Conservation (phyloP, 2,888 invertebrate species). For the Exephanes ischioxanthus region DNA sequence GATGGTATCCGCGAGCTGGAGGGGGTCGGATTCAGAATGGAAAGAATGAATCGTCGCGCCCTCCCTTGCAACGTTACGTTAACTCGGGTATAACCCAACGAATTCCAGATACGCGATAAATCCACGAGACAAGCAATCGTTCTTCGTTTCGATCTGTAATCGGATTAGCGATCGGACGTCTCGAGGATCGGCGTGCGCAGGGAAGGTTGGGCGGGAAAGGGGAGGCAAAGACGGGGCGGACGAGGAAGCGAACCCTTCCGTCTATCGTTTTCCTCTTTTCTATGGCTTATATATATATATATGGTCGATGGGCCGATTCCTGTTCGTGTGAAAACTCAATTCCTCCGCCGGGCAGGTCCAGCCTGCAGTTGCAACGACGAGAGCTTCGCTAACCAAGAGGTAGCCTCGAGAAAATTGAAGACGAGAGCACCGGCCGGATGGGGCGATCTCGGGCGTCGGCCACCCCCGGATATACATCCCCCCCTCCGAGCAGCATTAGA, state of each 20-base stretch:
- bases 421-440: slow-evolving; percentile 6
- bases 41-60: slow-evolving; percentile 47
- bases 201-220: slow-evolving; percentile 31
- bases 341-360: slow-evolving; percentile 17
- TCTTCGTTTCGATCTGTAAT: slow-evolving; percentile 67
- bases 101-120: slow-evolving; percentile 62
- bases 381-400: slow-evolving; percentile 32
- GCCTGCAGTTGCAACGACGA: slow-evolving; percentile 16
- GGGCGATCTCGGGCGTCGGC: background rate
- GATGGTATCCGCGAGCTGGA: slow-evolving; percentile 12
- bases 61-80: slow-evolving; percentile 8
- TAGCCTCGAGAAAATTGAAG: slow-evolving; percentile 58
- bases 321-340: slow-evolving; percentile 56
- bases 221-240: slow-evolving; percentile 48
- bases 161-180: slow-evolving; percentile 64
- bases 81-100: slow-evolving; percentile 33
- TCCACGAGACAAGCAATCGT: slow-evolving; percentile 62
- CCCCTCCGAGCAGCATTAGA: background rate
- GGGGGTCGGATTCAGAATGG: background rate
- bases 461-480: slow-evolving; percentile 10
- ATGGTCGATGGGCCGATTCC: slow-evolving; percentile 1
- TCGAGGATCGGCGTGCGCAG: slow-evolving; percentile 45
- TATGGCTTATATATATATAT: background rate
- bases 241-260: slow-evolving; percentile 18
- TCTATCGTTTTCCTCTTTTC: slow-evolving; percentile 15